Conservation (phyloP, 2,797 vertebrate genomes). For the Coccyzus lansbergi region DNA sequence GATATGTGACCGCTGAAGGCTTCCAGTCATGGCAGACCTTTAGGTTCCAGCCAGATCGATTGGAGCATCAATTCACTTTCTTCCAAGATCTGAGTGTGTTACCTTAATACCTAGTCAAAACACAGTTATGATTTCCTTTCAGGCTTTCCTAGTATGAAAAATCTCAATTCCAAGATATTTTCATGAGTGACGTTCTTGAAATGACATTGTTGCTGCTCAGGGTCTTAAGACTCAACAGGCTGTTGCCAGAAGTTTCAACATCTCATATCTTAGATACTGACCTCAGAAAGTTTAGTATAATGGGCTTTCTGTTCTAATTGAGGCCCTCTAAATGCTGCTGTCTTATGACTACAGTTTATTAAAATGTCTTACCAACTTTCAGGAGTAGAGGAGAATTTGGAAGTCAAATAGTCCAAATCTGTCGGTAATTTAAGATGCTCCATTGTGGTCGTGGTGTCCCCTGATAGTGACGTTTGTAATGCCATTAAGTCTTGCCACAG, state of each 20-base stretch:
- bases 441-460: accelerated
- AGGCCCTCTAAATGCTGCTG: neutral
- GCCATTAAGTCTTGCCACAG: neutral
- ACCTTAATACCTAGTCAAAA: neutral
- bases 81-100: neutral
- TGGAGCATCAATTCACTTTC: neutral
- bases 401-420: neutral
- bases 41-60: neutral
- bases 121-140: neutral
- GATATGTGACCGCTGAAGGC: neutral
- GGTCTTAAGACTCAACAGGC: neutral
- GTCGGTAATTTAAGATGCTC: neutral
- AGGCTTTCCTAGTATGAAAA: neutral
- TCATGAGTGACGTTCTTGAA: neutral
- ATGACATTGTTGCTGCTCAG: neutral
- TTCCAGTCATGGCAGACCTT: neutral
- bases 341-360: neutral
- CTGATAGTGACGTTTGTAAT: neutral
- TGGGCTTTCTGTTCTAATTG: neutral
- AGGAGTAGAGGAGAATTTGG: too few species aligned
- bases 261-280: neutral
- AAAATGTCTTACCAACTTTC: neutral
- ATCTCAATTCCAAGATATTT: neutral
- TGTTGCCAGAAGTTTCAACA: neutral
- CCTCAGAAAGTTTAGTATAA: neutral